Percentiles rank a stretch among this genome's conserved stretches.
Conservation (phyloP, 1,140 invertebrate genomes). For the Drosophila busckii region DNA sequence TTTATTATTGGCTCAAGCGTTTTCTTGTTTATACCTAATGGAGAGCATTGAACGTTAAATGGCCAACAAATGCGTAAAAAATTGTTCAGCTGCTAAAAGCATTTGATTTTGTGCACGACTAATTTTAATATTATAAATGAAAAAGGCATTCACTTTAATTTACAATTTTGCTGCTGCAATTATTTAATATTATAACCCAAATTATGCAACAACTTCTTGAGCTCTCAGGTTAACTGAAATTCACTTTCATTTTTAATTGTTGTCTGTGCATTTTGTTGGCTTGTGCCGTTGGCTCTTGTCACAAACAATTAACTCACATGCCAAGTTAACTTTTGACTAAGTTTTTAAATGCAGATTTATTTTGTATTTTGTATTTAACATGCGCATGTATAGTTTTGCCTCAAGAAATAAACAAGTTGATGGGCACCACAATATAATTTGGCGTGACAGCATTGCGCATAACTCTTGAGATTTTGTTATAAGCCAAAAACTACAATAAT, state of each 20-base stretch:
- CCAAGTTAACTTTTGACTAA: constrained; percentile 28
- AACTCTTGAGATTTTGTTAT: constrained; percentile 49
- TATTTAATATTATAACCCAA: too few relatives aligned
- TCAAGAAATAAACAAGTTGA: too few relatives aligned
- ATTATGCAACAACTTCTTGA: too few relatives aligned
- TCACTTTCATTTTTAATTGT: constrained; percentile 16
- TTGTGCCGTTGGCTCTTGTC: constrained; percentile 7
- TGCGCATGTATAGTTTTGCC: background rate
- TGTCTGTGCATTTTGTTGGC: background rate
- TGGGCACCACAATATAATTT: constrained; percentile 48
- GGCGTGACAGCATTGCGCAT: constrained; percentile 55
- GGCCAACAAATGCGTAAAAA: constrained; percentile 37
- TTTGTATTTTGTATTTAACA: constrained; percentile 1
- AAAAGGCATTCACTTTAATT: too few relatives aligned
- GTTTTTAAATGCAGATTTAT: constrained; percentile 15
- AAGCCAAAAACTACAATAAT: constrained; percentile 55
- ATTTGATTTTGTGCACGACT: too few relatives aligned
- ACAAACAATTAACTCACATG: constrained; percentile 38
- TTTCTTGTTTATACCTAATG: constrained; percentile 32
- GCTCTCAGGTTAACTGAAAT: too few relatives aligned
- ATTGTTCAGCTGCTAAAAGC: constrained; percentile 18
- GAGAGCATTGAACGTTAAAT: constrained; percentile 39
- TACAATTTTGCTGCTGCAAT: too few relatives aligned
- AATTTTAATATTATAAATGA: too few relatives aligned
- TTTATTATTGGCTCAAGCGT: constrained; percentile 37